phyloP scores from a whole-genome alignment of 2,888 invertebrate species.

The Caenorhabditis zanzibari region DNA sequence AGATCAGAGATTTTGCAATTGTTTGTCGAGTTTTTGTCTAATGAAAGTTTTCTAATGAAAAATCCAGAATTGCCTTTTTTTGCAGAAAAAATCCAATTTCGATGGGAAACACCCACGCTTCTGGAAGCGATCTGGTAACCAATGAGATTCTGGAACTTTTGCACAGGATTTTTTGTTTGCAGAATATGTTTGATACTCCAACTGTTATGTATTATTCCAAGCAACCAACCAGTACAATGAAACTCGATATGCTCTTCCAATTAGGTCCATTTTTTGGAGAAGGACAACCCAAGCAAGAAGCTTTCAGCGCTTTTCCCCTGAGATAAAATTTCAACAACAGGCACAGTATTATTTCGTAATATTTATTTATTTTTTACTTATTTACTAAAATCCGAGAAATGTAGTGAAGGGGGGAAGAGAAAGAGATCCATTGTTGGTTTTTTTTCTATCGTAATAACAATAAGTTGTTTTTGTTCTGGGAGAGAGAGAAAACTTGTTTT shows the following conservation, averaged over 20 bases:
- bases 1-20: constrained; percentile 37
- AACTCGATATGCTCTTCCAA: constrained; percentile 48
- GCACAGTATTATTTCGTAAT: constrained; percentile 40
- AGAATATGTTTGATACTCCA: constrained; percentile 45
- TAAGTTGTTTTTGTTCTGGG: constrained; percentile 25
- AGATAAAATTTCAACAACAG: constrained; percentile 22
- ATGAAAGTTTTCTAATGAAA: constrained; percentile 44
- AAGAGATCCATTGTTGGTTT: constrained; percentile 22
- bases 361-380: constrained; percentile 41
- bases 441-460: constrained; percentile 36
- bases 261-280: constrained; percentile 46
- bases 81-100: constrained; percentile 11
- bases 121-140: too few species aligned
- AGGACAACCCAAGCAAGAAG: constrained; percentile 32
- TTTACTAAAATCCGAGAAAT: constrained; percentile 12
- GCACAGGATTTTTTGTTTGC: background rate
- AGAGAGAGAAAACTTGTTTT: background rate
- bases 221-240: constrained; percentile 45
- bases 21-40: constrained; percentile 19
- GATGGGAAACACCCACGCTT: constrained; percentile 22
- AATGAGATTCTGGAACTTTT: background rate
- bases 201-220: constrained; percentile 31
- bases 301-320: background rate
- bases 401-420: background rate
- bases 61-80: background rate